phyloP scores from a whole-genome alignment of 2,888 invertebrate genomes.

The Odiellus spinosus region DNA sequence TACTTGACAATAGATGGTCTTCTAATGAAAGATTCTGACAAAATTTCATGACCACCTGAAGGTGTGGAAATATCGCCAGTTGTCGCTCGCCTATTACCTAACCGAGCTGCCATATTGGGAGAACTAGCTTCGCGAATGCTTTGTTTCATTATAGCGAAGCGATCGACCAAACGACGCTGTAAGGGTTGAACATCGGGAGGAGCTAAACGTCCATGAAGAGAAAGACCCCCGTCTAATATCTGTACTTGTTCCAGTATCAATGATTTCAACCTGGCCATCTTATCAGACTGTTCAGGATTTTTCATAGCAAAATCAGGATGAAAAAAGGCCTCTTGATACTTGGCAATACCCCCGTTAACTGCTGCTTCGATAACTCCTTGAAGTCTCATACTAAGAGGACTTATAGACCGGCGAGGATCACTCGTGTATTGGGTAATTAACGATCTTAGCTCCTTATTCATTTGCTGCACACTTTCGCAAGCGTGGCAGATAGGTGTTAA shows the following conservation, averaged over 20 bases:
- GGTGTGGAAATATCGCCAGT: constrained; percentile 13
- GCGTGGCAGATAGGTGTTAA: constrained; percentile 73
- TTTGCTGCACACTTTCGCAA: constrained; percentile 82
- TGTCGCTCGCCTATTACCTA: constrained; percentile 5
- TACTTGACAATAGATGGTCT: constrained; percentile 16
- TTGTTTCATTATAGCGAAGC: constrained; percentile 67
- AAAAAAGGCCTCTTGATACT: constrained; percentile 89
- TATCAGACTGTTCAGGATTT: constrained; percentile 28
- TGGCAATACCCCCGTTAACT: constrained; percentile 85
- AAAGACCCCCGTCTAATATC: constrained; percentile 60
- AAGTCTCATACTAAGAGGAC: constrained; percentile 80
- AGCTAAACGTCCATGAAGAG: constrained; percentile 67
- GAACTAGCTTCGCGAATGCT: constrained; percentile 31
- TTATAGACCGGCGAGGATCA: constrained; percentile 61
- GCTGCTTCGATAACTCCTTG: constrained; percentile 89
- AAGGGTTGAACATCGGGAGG: constrained; percentile 77
- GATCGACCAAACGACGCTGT: constrained; percentile 71
- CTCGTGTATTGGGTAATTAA: constrained; percentile 62
- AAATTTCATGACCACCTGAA: constrained; percentile 7
- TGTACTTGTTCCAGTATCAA: constrained; percentile 46
- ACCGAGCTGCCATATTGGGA: constrained; percentile 9
- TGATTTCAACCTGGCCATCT: constrained; percentile 45
- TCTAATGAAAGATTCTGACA: neutral
- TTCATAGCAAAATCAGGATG: constrained; percentile 50
- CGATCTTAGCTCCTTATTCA: constrained; percentile 66